Conservation (phyloP, 2,113 vertebrate species). For the Urocitellus parryii region DNA sequence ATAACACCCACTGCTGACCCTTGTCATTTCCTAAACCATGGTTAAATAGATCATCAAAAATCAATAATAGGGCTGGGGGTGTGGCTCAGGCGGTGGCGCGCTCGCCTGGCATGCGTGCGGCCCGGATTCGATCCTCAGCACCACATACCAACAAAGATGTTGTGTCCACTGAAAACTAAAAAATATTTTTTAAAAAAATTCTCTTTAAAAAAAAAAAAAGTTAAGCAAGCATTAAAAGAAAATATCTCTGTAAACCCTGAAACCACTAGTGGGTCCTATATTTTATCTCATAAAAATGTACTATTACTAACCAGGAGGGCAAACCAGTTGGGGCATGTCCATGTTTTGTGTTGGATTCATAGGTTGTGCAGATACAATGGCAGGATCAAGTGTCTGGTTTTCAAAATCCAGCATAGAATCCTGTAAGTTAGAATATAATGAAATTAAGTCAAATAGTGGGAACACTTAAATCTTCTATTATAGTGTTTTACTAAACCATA, state of each 20-base stretch:
- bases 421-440: slow-evolving; percentile 82
- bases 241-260: slow-evolving; percentile 3
- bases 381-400: slow-evolving; percentile 96
- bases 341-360: slow-evolving; percentile 95
- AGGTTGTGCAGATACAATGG: slow-evolving; percentile 98
- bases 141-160: no score
- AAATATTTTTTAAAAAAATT: no score
- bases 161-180: no score
- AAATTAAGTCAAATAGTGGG: neutral
- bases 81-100: no score
- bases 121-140: no score
- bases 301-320: slow-evolving; percentile 91
- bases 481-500: neutral
- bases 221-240: slow-evolving; percentile 33
- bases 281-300: slow-evolving; percentile 54
- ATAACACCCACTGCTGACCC: neutral
- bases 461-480: neutral
- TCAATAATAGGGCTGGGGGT: neutral
- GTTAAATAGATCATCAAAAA: neutral
- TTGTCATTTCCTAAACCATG: neutral
- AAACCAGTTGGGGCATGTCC: slow-evolving; percentile 95
- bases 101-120: no score
- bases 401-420: slow-evolving; percentile 99
- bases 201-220: neutral
- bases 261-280: neutral